Conservation (phyloP, 53 echinoderm and acorn worm species). For the Luidia sarsii region DNA sequence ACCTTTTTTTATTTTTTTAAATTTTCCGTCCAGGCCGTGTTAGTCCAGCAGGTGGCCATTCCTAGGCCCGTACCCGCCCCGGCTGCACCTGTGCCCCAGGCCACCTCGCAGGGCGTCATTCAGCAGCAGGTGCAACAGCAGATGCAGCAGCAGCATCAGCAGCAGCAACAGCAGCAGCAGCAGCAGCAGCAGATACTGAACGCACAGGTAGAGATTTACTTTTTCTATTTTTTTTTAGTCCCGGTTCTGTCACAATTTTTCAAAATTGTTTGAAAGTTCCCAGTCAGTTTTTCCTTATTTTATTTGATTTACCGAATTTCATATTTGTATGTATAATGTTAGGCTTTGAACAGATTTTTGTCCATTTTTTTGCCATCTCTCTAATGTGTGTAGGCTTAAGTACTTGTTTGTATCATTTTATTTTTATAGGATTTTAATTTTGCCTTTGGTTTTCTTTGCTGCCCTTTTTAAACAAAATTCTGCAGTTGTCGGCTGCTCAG, state of each 20-base stretch:
- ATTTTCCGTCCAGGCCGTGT: conserved; percentile 19
- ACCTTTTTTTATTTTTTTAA: no score
- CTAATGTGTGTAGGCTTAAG: no score
- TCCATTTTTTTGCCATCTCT: no score
- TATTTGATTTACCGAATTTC: no score
- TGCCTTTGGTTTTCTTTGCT: not conserved
- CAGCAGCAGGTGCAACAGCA: conserved; percentile 55
- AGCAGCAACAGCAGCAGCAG: not conserved
- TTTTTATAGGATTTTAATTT: no score
- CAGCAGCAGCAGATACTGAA: conserved; percentile 37
- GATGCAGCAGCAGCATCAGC: conserved; percentile 21
- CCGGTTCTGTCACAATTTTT: no score
- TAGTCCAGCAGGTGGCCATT: conserved; percentile 50
- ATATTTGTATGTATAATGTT: no score
- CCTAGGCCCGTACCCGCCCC: conserved; percentile 64
- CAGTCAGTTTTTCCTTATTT: no score
- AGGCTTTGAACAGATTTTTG: no score
- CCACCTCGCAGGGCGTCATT: conserved; percentile 50
- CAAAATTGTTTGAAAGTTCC: no score
- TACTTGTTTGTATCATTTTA: no score
- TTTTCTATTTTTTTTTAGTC: no score
- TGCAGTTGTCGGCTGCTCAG: conserved; percentile 48
- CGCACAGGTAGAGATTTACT: conserved; percentile 24
- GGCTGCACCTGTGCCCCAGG: conserved; percentile 39
- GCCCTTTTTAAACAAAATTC: not conserved